Evolutionary conservation across 1,140 invertebrate genomes (phyloP), one percentile per base, ranked within the genome.

Genomic region (Rhopalosiphum maidis): DNA sequence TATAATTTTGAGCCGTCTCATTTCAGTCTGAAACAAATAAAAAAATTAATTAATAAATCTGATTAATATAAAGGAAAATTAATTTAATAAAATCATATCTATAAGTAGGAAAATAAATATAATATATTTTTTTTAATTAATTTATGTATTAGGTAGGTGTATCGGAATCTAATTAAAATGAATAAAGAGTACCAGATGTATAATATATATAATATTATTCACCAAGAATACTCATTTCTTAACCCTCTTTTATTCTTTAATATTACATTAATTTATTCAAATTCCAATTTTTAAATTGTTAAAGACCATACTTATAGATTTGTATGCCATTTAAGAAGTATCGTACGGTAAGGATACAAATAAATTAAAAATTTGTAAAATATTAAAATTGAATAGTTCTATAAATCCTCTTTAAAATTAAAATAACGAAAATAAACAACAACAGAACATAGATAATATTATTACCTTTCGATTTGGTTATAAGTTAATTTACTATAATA

Each of bases 1-100:
- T 86, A 93, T 85, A 83, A 93, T 93, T 86, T 93, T 93, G 82
- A 93, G 91, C 82, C 91, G 91, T 86, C 82, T 93, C 91, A 93
- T 93, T 93, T 93, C 91, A 93, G 22, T 41, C 91, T 93, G 35
- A 93, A 93, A 92, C 25, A 85, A 37, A 90, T 41, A n/a, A 68
- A 68, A 60, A 46, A 89, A 43, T 30, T 30, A 30, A 55, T 60
- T 90, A 89, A 54, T 55, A 55, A 37, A 54, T 37, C 35, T 55
- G 7, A 25, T 89, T 23, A 35, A 15, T 22, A 77, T 7, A 55
- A 37, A 54, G 8, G n/a, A 37, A 54, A 89, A 55, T 88, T 18
- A 6, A 35, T 88, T 88, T n/a, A 18, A 77, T 18, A 77, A 77
- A 77, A 35, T 4, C 60, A 88, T 35, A 35, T 22, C 30, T n/a